Evolutionary conservation across 2,113 vertebrate genomes (phyloP), one percentile per base, ranked within the genome.

Genomic region (Heterotilapia buettikoferi): DNA sequence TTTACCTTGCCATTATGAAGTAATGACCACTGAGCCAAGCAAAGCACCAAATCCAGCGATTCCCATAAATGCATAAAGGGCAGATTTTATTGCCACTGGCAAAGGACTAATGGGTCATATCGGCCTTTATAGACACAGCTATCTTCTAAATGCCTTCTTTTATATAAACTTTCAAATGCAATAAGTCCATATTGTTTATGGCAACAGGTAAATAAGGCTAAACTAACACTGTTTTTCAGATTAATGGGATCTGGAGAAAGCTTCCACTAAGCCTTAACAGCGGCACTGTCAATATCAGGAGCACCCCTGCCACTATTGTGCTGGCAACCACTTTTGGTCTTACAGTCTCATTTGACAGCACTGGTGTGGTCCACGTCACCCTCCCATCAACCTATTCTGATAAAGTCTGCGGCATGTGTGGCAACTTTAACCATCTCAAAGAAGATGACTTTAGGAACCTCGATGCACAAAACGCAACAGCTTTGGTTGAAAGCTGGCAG

Each of bases 361-460:
- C 96, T 19, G 96, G 97, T 57, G 93, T 95, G 0, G 93, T 98
- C 71, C 95, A 97, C 18, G 88, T 98, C 82, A 93, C 80, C 43
- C 85, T 98, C 59, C 96, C 97, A 14, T 90, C 91, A 8, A n/a
- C 29, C 24, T 97, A 97, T 88, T 96, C 96, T 29, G 86, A 94
- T 90, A 86, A 94, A 87, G 94, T 97, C 33, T 98, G 97, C 5
- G 97, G 98, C 84, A 95, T 98, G 90, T 98, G 97, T n/a, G 97
- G 97, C 29, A 98, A 97, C 94, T 97, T 97, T 82, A 98, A 97
- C 93, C 79, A 76, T 54, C 19, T 61, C 21, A 52, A 5, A 38
- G 92, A 90, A 9, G 97, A 98, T 12, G 97, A 98, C 38, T 93
- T 94, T 87, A 91, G 38, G 78, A 96, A 91, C 90, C 91, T 95